Base-by-base conservation (phyloP, 2,888 invertebrate genomes). In the Habroteleia sp. region DNA sequence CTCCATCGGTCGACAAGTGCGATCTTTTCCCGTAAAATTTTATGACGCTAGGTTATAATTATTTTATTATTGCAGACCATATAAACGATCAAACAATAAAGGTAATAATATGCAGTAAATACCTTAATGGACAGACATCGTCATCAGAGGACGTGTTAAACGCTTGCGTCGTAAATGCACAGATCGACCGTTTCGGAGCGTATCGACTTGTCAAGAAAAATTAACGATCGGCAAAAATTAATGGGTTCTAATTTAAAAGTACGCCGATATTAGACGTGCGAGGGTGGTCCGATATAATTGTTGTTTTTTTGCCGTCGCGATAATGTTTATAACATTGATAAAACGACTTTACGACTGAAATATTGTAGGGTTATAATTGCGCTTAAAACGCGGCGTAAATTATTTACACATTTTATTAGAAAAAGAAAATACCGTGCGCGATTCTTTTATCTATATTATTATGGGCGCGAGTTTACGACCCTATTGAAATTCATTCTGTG, bases 31-130 rank as follows among this genome's bases (percentile, higher is more conserved):
- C 81, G 78, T 82, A 81, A 83, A 83, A 77, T 79, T 85, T 86
- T 83, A 87, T 80, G 83, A 83, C 79, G 76, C 54, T 77, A 79
- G 84, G 83, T 84, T 85, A 84, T 85, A 86, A 86, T 86, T 85
- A 85, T 84, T 85, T 86, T 86, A 86, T 86, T 86, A 85, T 86
- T 83, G 81, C 74, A 78, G 82, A 85, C 84, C 87, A 86, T n/a
- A n/a, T 87, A 85, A 85, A 85, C 79, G 81, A 86, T 85, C 83
- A 79, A 82, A 84, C 84, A 83, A 82, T 79, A 79, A 82, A 81
- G 81, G 84, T 82, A 86, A 86, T 84, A 84, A 86, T 85, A 84
- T 82, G 83, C 82, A 82, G 85, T 84, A 83, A 84, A 85, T 84
- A 83, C 79, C 77, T 84, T 84, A 84, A 85, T 84, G 83, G 82